Evolutionary conservation across 2,888 invertebrate genomes (phyloP), one percentile per base, ranked within the genome.

Genomic region (Zhuqinia jingwanae): DNA sequence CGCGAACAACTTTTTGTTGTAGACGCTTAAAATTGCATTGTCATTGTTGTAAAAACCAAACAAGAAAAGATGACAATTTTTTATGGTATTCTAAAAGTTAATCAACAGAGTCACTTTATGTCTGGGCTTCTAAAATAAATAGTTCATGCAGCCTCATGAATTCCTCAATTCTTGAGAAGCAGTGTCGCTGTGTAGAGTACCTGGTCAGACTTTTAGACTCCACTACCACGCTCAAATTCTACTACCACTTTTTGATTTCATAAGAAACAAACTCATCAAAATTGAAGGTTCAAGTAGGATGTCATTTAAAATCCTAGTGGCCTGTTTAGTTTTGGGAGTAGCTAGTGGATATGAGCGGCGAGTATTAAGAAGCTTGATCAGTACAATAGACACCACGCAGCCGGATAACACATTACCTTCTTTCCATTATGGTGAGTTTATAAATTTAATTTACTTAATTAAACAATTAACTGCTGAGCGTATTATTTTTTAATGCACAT

Each of bases 241-340:
- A 63, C 30, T n/a, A 30, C 27, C 22, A 47, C 70, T 47, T 25
- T 25, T n/a, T 17, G 36, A 77, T n/a, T 36, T 8, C 3, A 36
- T 36, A 36, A 36, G 8, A 36, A 36, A 36, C 3, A 36, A 36
- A 36, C 8, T 8, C 36, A 36, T 36, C 36, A 63, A 78, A 78
- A 60, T 78, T 27, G 36, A 42, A 42, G 60, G 60, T 60, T 58
- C 53, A 30, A 15, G n/a, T 50, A 78, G 25, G n/a, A 25, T 78
- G 25, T 78, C 63, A 17, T n/a, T 25, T 8, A 78, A 22, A n/a
- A 22, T 45, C 17, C 20, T 36, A 15, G n/a, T 78, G 58, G 47
- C 78, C 42, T 78, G 60, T 60, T 8, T 78, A 60, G 78, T 78
- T 78, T 78, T 78, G 1, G 58, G 56, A 63, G 60, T 27, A 42